A percentile compares a stretch with the other conserved stretches of the same genome.
phyloP scores from a whole-genome alignment of 1,140 invertebrate species.

The Dreissena polymorpha region DNA sequence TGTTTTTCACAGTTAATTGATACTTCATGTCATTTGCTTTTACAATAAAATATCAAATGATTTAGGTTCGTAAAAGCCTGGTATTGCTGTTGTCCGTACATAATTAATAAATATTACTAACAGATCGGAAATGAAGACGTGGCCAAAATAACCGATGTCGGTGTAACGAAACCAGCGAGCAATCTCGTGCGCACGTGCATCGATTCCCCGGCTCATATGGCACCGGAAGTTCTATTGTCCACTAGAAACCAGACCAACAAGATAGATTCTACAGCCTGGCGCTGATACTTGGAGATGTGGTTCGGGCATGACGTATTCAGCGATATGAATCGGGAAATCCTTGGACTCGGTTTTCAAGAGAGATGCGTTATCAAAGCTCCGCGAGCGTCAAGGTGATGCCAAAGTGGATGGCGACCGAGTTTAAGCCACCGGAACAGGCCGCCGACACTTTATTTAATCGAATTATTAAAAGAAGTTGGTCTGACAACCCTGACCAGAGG shows the following conservation, averaged over 20 bases:
- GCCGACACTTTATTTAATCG: constrained; percentile 6
- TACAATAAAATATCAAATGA: too few relatives aligned
- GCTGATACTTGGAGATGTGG: constrained; percentile 47
- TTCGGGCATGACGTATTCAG: constrained; percentile 34
- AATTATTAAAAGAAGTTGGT: constrained; percentile 27
- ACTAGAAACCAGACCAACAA: constrained; percentile 19
- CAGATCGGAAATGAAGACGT: constrained; percentile 7
- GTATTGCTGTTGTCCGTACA: too few relatives aligned
- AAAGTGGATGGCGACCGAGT: constrained; percentile 7
- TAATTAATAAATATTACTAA: not conserved
- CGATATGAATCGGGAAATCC: constrained; percentile 7
- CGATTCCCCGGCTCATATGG: constrained; percentile 34
- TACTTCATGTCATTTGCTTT: too few relatives aligned
- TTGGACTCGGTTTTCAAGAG: constrained; percentile 21
- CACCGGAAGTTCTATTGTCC: constrained; percentile 36
- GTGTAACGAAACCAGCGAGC: constrained; percentile 23
- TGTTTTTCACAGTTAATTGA: too few relatives aligned
- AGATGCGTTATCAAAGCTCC: constrained; percentile 17
- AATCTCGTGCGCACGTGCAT: not conserved
- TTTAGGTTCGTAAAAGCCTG: too few relatives aligned
- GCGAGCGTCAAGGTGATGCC: not conserved
- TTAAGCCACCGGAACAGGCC: constrained; percentile 12
- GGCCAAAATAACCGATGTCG: constrained; percentile 43
- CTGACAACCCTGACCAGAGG: constrained; percentile 15
- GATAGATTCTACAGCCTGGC: constrained; percentile 41